phyloP scores from a whole-genome alignment of 2,113 vertebrate genomes.

The Climacteris rufus region DNA sequence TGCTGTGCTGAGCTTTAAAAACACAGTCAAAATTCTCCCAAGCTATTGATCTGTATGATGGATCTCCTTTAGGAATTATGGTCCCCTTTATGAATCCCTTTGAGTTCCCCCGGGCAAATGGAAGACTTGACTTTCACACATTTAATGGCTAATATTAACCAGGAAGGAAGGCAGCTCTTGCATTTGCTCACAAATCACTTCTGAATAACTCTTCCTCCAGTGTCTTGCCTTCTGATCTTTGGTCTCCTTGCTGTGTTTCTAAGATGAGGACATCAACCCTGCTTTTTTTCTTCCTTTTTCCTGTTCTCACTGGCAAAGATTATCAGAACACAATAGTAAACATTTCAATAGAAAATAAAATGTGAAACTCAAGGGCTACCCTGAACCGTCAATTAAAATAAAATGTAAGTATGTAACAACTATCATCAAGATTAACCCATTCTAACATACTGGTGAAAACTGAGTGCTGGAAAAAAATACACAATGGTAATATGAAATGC shows the following conservation, averaged over 20 bases:
- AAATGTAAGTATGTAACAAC: not conserved
- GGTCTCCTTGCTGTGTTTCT: not conserved
- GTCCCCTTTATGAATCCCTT: not conserved
- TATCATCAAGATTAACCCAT: not conserved
- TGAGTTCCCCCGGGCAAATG: not conserved
- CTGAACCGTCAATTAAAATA: constrained; percentile 57
- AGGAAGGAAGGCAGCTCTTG: not conserved
- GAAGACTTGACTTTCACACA: not conserved
- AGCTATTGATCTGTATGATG: not conserved
- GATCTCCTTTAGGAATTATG: not conserved
- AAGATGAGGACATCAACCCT: not conserved
- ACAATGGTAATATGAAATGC: not conserved
- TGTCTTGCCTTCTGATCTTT: not conserved
- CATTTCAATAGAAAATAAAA: constrained; percentile 35
- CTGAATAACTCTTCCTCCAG: not conserved
- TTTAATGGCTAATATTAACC: not conserved
- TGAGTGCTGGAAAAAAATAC: not conserved
- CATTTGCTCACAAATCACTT: not conserved
- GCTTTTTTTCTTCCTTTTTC: not conserved
- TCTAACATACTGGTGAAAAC: not conserved
- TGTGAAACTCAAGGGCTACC: not conserved
- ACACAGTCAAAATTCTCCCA: not conserved
- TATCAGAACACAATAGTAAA: constrained; percentile 23
- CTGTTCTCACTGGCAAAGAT: not conserved
- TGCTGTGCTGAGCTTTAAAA: not conserved